Evolutionary conservation across 2,888 invertebrate genomes (phyloP).

Genomic region (Urechis unicinctus): DNA sequence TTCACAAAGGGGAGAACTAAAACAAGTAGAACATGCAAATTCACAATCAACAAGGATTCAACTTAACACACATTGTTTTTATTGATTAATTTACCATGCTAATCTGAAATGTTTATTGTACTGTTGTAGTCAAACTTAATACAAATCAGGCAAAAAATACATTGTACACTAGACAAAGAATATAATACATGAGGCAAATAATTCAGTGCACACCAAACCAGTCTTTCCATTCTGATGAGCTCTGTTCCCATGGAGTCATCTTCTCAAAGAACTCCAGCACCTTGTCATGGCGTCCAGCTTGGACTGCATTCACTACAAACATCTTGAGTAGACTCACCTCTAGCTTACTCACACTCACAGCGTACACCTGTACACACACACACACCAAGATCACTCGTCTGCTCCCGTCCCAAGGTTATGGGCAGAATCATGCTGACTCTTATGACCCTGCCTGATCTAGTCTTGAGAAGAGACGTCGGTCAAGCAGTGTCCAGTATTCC

Average conservation of each 20-base stretch:
- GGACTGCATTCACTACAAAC: constrained; percentile 79
- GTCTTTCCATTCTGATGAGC: constrained; percentile 88
- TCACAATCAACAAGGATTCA: background rate
- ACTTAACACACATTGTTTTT: background rate
- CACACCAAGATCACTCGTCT: no score
- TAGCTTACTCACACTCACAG: constrained; percentile 34
- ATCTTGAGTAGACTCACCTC: constrained; percentile 63
- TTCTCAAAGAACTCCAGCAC: constrained; percentile 82
- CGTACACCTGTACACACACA: constrained; percentile 60
- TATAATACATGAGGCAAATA: background rate
- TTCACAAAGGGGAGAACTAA: constrained; percentile 84
- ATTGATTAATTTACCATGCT: background rate
- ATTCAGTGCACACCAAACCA: constrained; percentile 81
- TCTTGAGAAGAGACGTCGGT: constrained; percentile 56
- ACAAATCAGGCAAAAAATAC: no score
- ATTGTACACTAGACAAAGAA: background rate
- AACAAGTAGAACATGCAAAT: constrained; percentile 4
- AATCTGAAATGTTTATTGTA: background rate
- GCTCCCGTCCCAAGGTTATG: no score
- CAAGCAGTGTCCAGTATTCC: constrained; percentile 85
- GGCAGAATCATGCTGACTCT: no score
- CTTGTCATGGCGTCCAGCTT: constrained; percentile 76
- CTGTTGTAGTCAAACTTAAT: no score
- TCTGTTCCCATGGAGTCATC: constrained; percentile 79
- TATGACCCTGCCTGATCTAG: background rate